A percentile compares a stretch with the other conserved stretches of the same genome.
Conservation (phyloP, 92 coral and sea anemone genomes). For the Actinostola sp. region DNA sequence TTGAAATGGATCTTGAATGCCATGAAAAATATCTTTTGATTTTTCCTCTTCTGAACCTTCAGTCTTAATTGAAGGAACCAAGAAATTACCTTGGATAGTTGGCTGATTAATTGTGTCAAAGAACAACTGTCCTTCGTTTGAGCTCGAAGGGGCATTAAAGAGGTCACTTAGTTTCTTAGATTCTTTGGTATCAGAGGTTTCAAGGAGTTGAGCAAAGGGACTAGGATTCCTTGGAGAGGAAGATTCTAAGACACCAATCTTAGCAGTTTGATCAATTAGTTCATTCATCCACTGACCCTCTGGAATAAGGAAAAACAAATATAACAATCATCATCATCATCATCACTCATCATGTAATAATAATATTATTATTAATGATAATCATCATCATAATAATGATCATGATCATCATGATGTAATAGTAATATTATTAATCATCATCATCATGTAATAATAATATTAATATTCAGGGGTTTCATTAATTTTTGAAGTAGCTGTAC, state of each 20-base stretch:
- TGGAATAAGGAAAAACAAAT: slow-evolving; percentile 5
- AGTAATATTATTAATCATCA: too few species aligned
- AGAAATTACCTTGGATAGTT: slow-evolving; percentile 37
- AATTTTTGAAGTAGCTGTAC: too few species aligned
- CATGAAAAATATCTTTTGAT: neutral
- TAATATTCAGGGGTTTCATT: too few species aligned
- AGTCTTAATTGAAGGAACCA: neutral
- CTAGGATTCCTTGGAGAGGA: slow-evolving; percentile 31
- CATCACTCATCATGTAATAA: too few species aligned
- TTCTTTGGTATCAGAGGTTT: slow-evolving; percentile 37
- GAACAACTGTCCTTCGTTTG: slow-evolving; percentile 75
- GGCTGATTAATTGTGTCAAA: slow-evolving; percentile 78
- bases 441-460: too few species aligned
- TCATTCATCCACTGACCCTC: slow-evolving; percentile 96
- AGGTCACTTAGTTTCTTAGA: slow-evolving; percentile 72
- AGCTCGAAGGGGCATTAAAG: slow-evolving; percentile 39
- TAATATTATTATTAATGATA: too few species aligned
- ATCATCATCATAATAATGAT: too few species aligned
- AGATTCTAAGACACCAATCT: slow-evolving; percentile 26
- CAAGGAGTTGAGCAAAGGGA: slow-evolving; percentile 21
- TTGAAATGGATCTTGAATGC: slow-evolving; percentile 18
- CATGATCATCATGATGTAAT: too few species aligned
- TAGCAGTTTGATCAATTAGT: slow-evolving; percentile 25
- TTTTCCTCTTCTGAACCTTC: neutral
- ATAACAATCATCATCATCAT: too few species aligned